These are phyloP conservation scores for Coendou prehensilis DNA, from an alignment of 2,797 vertebrate species.

Conservation along the genomic window DNA sequence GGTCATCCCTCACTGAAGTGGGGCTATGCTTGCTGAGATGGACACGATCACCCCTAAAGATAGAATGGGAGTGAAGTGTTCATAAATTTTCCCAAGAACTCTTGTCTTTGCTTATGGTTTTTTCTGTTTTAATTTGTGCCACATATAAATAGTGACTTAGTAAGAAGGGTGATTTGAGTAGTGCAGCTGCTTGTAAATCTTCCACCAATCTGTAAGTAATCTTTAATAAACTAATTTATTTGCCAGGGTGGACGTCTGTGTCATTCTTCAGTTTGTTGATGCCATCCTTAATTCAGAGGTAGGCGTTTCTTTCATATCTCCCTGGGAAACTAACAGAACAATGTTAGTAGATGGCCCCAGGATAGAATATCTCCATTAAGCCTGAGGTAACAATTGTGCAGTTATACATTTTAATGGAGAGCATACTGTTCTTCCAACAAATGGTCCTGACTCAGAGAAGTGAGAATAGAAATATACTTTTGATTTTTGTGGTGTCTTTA, in stretches of 20 bases:
- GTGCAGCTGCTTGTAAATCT: not conserved
- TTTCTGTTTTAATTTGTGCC: not conserved
- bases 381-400: constrained; percentile 5
- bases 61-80: not conserved
- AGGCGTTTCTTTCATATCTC: not conserved
- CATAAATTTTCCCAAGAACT: not conserved
- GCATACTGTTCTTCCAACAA: constrained; percentile 18
- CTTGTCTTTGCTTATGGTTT: not conserved
- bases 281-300: not conserved
- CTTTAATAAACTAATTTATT: not conserved
- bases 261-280: not conserved
- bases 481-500: not conserved
- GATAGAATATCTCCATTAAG: constrained; percentile 40
- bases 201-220: not conserved
- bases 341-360: not conserved
- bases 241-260: not conserved
- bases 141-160: not conserved
- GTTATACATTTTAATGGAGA: constrained; percentile 26
- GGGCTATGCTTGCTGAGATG: not conserved
- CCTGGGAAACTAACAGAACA: not conserved
- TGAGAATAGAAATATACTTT: constrained; percentile 1
- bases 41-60: not conserved
- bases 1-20: not conserved
- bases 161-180: not conserved
- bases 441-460: not conserved